phyloP scores from a whole-genome alignment of 2,113 vertebrate genomes.

The Anser cygnoides region DNA sequence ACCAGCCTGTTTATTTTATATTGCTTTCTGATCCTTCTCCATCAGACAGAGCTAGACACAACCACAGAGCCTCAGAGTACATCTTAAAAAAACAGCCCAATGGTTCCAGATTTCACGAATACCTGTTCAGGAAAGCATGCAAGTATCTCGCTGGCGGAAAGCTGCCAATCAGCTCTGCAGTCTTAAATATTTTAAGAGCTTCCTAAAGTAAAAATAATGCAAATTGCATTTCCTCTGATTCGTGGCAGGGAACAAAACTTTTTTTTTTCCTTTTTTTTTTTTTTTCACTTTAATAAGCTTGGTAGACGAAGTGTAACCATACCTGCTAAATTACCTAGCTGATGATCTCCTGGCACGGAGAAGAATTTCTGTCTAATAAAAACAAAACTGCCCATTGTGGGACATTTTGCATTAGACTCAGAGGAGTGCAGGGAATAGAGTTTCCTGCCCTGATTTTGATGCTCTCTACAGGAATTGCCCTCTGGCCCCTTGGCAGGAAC shows the following conservation, averaged over 20 bases:
- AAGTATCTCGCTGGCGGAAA: background rate
- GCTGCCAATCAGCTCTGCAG: conserved; percentile 18
- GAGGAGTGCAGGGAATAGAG: background rate
- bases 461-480: conserved; percentile 66
- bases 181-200: conserved; percentile 19
- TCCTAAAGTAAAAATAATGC: conserved; percentile 15
- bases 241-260: background rate
- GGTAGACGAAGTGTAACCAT: conserved; percentile 31
- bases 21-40: background rate
- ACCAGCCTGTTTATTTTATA: conserved; percentile 13
- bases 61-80: background rate
- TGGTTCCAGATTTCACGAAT: conserved; percentile 19
- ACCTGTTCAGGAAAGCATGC: conserved; percentile 14
- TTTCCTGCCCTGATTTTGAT: conserved; percentile 66
- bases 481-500: conserved; percentile 66
- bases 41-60: background rate
- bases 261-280: no score
- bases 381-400: conserved; percentile 51
- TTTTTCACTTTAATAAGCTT: background rate
- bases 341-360: conserved; percentile 22
- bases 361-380: conserved; percentile 43
- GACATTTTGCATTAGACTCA: conserved; percentile 30
- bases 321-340: conserved; percentile 55
- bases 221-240: conserved; percentile 9
- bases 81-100: background rate